These are phyloP conservation scores for Halyomorpha halys DNA, from an alignment of 1,140 invertebrate genomes.

Conservation along the genomic window DNA sequence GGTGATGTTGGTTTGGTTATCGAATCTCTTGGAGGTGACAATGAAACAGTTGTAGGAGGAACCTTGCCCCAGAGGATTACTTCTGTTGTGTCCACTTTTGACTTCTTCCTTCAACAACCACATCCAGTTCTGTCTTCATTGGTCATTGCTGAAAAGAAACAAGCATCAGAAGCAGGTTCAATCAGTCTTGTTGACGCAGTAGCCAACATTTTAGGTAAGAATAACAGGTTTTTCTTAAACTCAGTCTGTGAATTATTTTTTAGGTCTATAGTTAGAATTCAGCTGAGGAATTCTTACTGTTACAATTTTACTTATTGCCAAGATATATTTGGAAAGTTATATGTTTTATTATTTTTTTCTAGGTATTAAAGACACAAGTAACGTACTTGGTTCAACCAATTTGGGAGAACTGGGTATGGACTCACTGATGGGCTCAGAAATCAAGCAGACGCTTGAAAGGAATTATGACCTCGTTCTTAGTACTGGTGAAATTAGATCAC, in stretches of 20 bases:
- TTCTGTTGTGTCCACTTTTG: constrained; percentile 77
- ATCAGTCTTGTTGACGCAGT: constrained; percentile 58
- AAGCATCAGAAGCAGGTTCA: constrained; percentile 38
- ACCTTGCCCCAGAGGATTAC: constrained; percentile 84
- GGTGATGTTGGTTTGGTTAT: constrained; percentile 89
- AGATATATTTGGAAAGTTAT: no score
- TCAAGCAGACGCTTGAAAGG: constrained; percentile 89
- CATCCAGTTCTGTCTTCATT: constrained; percentile 75
- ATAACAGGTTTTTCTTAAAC: no score
- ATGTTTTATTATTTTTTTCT: neutral
- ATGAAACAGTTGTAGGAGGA: constrained; percentile 84
- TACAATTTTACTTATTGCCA: neutral
- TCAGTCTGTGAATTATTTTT: no score
- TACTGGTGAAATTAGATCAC: constrained; percentile 73
- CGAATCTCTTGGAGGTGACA: constrained; percentile 68
- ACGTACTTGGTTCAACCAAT: constrained; percentile 57
- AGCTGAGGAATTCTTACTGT: no score
- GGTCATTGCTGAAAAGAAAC: constrained; percentile 64
- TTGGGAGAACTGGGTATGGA: constrained; percentile 93
- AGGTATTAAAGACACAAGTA: constrained; percentile 66
- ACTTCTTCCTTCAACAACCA: constrained; percentile 76
- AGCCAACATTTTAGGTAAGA: constrained; percentile 52
- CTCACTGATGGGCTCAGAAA: constrained; percentile 95
- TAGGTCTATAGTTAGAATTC: no score
- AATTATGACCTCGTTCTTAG: constrained; percentile 83